Percentiles rank a stretch among this genome's conserved stretches.
Evolutionary conservation across 53 echinoderm and acorn worm genomes (phyloP).

Genomic region (Hippasteria phrygiana): DNA sequence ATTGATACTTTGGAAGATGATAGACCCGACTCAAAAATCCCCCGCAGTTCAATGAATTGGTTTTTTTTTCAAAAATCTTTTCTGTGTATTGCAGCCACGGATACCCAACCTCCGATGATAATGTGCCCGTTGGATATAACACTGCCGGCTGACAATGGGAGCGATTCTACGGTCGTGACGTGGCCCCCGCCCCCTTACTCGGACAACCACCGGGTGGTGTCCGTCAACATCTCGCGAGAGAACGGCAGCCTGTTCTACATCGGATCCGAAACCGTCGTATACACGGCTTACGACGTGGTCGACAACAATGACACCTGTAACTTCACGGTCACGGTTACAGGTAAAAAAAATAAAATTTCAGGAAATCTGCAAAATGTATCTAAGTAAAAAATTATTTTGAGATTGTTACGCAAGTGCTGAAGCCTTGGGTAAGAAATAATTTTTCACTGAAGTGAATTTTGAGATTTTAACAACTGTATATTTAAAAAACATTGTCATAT

Average conservation of each 20-base stretch:
- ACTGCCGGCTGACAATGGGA: not conserved
- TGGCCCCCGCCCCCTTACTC: conserved; percentile 23
- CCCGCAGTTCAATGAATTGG: no score
- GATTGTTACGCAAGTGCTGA: no score
- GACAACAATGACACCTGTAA: conserved; percentile 20
- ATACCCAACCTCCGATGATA: conserved; percentile 25
- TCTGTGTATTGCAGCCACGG: conserved; percentile 20
- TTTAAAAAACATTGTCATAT: no score
- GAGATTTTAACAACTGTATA: no score
- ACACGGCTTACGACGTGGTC: not conserved
- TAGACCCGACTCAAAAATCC: no score
- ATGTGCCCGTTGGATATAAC: not conserved
- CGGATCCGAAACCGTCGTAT: not conserved
- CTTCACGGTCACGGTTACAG: not conserved
- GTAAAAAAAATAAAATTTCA: no score
- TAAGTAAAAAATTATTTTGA: no score
- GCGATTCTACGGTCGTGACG: not conserved
- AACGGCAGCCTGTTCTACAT: conserved; percentile 44
- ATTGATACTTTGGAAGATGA: no score
- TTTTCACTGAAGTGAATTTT: no score
- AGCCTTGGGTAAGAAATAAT: no score
- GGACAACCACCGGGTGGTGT: conserved; percentile 29
- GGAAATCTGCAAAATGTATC: no score
- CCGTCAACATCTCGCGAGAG: not conserved
- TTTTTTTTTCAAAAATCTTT: not conserved